Evolutionary conservation across 1,140 invertebrate genomes (phyloP), one percentile per base, ranked within the genome.

Genomic region (Rhagoletis zephyria): DNA sequence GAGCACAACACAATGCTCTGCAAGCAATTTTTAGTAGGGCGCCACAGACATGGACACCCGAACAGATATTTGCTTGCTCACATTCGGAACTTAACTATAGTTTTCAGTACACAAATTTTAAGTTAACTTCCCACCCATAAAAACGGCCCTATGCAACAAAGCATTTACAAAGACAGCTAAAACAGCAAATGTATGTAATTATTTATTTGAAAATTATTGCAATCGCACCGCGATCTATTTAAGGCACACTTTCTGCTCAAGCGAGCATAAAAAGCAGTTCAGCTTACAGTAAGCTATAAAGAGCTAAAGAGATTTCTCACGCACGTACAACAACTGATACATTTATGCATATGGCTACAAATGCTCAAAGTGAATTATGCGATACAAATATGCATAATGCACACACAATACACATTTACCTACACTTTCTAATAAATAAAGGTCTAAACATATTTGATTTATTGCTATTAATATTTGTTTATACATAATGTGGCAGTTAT

Each of bases 401-500:
- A 67, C 4, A 42, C 10, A 16, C n/a, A 51, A 51, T 77, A 14
- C 14, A 48, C 1, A 14, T 51, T 3, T 30, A 14, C 40, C 4
- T 64, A 16, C 16, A 60, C 6, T 7, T 42, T 77, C 42, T 45
- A 12, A 77, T 77, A 48, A 77, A 77, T 51, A 77, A n/a, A 5
- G 14, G 70, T 51, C 45, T 51, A 77, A 77, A 77, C 45, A 77
- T 10, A 77, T 77, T 77, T 77, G 70, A 77, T 77, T 77, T 77
- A 77, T 77, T 77, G 1, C 70, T n/a, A 51, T 77, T 77, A 77
- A 77, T 77, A 67, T 77, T 77, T 77, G 70, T 77, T 14, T 51
- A 10, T 77, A 77, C 45, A 67, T 12, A 60, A 60, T 12, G 12
- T 7, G 6, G 12, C 59, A 60, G 12, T 12, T 7, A n/a, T 16